Percentiles rank a stretch among this genome's conserved stretches.
phyloP scores from a whole-genome alignment of 2,113 vertebrate species.

The Pluvialis apricaria region DNA sequence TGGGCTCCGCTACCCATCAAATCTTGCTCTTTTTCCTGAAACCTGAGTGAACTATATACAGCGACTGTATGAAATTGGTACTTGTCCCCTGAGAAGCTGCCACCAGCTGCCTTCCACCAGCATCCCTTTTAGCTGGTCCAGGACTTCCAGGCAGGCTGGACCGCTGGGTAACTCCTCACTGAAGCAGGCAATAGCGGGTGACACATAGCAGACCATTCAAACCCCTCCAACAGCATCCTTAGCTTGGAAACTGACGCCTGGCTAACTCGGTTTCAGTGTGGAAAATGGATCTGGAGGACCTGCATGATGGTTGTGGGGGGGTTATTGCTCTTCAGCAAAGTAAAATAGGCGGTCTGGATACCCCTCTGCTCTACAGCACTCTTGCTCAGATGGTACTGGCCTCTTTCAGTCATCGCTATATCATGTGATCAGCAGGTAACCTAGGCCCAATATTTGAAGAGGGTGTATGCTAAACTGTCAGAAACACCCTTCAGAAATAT shows the following conservation, averaged over 20 bases:
- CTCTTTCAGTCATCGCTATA: not conserved
- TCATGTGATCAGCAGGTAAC: not conserved
- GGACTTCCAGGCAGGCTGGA: not conserved
- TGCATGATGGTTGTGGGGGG: no score
- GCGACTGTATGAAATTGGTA: not conserved
- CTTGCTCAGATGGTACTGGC: not conserved
- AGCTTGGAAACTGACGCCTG: fast-evolving
- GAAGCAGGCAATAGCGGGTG: not conserved
- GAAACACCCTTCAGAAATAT: not conserved
- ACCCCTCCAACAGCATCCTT: not conserved
- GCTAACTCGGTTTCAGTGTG: not conserved
- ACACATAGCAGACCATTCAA: not conserved
- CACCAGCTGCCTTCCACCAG: not conserved
- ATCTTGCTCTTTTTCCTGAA: not conserved
- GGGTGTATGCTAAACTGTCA: not conserved
- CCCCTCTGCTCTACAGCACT: not conserved
- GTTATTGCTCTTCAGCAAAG: not conserved
- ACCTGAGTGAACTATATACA: not conserved
- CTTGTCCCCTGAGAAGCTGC: not conserved
- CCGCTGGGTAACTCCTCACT: no score
- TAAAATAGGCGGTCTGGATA: not conserved
- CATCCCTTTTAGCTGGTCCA: not conserved
- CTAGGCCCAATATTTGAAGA: not conserved
- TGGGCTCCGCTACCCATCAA: not conserved
- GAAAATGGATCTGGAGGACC: not conserved